Conservation (phyloP, 1,140 invertebrate species). For the Pectinophora gossypiella region DNA sequence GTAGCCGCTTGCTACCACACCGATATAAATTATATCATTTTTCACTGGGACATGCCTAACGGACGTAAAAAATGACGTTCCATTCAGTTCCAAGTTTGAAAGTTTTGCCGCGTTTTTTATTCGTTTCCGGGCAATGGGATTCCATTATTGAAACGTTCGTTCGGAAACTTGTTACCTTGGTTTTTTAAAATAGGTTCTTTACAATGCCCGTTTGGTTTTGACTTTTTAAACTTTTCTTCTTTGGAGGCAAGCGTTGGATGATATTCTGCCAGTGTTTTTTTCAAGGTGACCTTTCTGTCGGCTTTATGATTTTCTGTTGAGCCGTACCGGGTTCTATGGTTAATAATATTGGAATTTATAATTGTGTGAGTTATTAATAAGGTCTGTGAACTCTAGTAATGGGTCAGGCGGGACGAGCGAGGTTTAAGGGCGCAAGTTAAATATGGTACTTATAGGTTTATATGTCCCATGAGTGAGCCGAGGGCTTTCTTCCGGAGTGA, state of each 20-base stretch:
- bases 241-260: conserved; percentile 1
- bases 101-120: conserved; percentile 72
- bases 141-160: conserved; percentile 50
- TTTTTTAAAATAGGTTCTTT: conserved; percentile 4
- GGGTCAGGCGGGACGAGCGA: conserved; percentile 19
- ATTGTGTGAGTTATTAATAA: conserved; percentile 32
- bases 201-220: conserved; percentile 9
- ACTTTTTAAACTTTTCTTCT: not conserved
- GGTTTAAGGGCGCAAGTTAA: no score
- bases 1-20: conserved; percentile 65
- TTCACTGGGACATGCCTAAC: conserved; percentile 70
- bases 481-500: no score
- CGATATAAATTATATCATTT: conserved; percentile 75
- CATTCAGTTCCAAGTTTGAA: conserved; percentile 70
- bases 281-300: no score
- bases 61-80: conserved; percentile 72
- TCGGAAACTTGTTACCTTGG: not conserved
- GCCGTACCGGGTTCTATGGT: conserved; percentile 25
- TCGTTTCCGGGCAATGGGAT: conserved; percentile 68
- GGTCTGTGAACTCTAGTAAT: conserved; percentile 31
- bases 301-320: conserved; percentile 25
- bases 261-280: not conserved
- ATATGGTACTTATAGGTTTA: no score
- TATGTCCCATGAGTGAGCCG: no score
- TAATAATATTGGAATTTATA: conserved; percentile 40